Evolutionary conservation across 2,113 vertebrate species (phyloP).

Genomic region (Anoura caudifer): DNA sequence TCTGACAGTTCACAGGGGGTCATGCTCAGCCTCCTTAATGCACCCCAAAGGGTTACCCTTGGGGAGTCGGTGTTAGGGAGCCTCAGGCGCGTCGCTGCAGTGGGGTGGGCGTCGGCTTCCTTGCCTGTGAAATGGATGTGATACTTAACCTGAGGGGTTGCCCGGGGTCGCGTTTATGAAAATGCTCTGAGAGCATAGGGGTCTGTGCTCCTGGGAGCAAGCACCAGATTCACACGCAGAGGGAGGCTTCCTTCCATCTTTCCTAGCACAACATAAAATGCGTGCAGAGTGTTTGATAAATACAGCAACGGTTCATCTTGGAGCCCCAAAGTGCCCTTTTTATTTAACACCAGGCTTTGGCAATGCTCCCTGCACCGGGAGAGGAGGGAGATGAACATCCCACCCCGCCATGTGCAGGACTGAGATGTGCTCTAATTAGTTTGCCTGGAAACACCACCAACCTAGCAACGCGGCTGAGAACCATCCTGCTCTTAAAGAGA

Average conservation of each 20-base stretch:
- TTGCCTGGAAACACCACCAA: neutral
- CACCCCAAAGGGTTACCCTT: neutral
- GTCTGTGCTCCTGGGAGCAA: fast-evolving
- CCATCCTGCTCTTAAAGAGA: neutral
- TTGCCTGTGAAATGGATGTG: neutral
- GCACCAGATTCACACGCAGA: fast-evolving
- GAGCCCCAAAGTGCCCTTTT: neutral
- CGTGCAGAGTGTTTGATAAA: neutral
- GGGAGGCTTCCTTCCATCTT: neutral
- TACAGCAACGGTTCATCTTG: neutral
- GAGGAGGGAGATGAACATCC: neutral
- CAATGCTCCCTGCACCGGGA: fast-evolving
- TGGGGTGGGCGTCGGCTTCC: neutral
- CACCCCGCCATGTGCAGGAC: neutral
- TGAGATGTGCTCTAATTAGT: conserved; percentile 1
- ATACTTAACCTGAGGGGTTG: neutral
- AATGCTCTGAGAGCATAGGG: neutral
- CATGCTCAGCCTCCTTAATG: fast-evolving
- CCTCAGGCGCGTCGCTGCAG: neutral
- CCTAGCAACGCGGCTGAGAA: conserved; percentile 26
- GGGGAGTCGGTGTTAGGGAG: neutral
- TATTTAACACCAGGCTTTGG: neutral
- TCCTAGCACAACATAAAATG: neutral
- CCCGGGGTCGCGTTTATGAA: neutral
- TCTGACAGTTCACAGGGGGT: neutral